These are phyloP conservation scores for Eupithecia insigniata DNA, from an alignment of 2,888 invertebrate species.

Conservation along the genomic window DNA sequence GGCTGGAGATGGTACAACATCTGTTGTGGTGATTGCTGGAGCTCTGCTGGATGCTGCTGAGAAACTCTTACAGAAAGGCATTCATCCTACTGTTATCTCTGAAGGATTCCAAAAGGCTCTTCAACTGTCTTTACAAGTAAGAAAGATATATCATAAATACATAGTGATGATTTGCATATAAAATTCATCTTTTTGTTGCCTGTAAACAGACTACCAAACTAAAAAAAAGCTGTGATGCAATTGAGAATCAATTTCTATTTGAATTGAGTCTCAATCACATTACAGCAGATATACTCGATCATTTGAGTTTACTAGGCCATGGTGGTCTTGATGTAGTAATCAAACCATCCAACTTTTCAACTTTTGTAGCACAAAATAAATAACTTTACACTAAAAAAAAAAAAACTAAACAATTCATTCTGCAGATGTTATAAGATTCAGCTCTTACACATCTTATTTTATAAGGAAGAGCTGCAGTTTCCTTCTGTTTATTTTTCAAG, in stretches of 20 bases:
- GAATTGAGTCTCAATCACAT: too few species aligned
- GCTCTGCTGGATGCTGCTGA: constrained; percentile 97
- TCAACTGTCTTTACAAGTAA: constrained; percentile 87
- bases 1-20: constrained; percentile 99
- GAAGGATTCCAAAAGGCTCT: constrained; percentile 97
- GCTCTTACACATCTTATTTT: too few species aligned
- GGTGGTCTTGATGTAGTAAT: neutral
- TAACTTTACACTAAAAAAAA: too few species aligned
- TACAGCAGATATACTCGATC: neutral
- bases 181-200: constrained; percentile 1
- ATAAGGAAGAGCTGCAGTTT: neutral
- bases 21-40: constrained; percentile 98
- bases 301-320: neutral
- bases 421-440: too few species aligned
- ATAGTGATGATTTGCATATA: neutral
- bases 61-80: constrained; percentile 95
- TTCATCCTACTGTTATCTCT: constrained; percentile 98
- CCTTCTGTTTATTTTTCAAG: too few species aligned
- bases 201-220: neutral
- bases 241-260: neutral
- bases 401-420: too few species aligned
- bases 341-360: too few species aligned
- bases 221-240: neutral
- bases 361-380: too few species aligned
- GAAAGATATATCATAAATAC: neutral